Base-by-base conservation (phyloP, 2,888 invertebrate genomes). In the Hirtodrosophila duncani region DNA sequence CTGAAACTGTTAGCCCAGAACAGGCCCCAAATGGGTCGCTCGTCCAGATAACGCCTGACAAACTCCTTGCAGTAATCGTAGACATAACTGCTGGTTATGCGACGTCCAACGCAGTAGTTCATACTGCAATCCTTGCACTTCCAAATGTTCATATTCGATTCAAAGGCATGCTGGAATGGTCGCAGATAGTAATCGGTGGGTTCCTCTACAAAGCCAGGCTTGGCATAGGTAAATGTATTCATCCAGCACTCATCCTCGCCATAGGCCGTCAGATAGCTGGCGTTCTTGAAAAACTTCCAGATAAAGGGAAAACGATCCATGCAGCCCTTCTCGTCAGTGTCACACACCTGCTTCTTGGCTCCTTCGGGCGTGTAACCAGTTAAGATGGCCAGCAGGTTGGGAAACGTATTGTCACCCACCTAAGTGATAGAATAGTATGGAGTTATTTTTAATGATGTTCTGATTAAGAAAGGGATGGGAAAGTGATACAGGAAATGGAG, bases 381-480 rank as follows among this genome's bases (percentile, higher is more conserved):
- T 4, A 94, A 87, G 36, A 93, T 88, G 0, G 95, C 94, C 89
- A 95, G 91, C 41, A 96, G 84, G 85, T 97, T 97, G 0, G 96
- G 94, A 80, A 93, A 94, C 0, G 95, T 96, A 71, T 96, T 96
- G 74, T 96, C 96, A 0, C 91, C 94, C 46, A 93, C 89, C 89
- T 94, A 78, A 3, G 0, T 0, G n/a, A 17, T 4, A n/a, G n/a
- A n/a, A n/a, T n/a, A n/a, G n/a, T n/a, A n/a, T n/a, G n/a, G n/a
- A n/a, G n/a, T n/a, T n/a, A n/a, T n/a, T n/a, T n/a, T n/a, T n/a
- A n/a, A n/a, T n/a, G n/a, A n/a, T n/a, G n/a, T n/a, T n/a, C n/a
- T n/a, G n/a, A n/a, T n/a, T n/a, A n/a, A n/a, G n/a, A n/a, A n/a
- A n/a, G n/a, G n/a, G n/a, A n/a, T n/a, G n/a, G n/a, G n/a, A n/a